Percentiles rank a stretch among this genome's conserved stretches.
Conservation (phyloP, 2,797 vertebrate genomes). For the Manis javanica region DNA sequence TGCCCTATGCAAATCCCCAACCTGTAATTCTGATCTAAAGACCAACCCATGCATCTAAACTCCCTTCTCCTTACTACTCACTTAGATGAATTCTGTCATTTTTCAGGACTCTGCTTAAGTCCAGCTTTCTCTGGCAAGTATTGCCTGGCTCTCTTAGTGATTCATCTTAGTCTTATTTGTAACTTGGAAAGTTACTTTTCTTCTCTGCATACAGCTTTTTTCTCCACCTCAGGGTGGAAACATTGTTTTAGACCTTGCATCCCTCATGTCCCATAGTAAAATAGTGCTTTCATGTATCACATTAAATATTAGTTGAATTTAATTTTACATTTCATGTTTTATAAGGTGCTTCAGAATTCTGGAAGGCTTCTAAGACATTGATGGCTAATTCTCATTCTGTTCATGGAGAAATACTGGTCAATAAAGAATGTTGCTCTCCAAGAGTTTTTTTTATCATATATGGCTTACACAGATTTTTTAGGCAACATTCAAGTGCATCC, state of each 20-base stretch:
- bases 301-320: background rate
- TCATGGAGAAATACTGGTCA: slow-evolving; percentile 8
- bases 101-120: background rate
- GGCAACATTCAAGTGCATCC: background rate
- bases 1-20: background rate
- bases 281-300: background rate
- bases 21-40: background rate
- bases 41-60: background rate
- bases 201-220: background rate
- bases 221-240: background rate
- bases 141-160: background rate
- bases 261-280: background rate
- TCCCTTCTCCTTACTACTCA: background rate
- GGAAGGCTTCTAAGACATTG: background rate
- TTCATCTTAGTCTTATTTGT: background rate
- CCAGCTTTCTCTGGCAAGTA: background rate
- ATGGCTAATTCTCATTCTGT: background rate
- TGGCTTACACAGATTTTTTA: background rate
- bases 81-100: background rate
- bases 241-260: background rate
- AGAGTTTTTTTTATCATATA: background rate
- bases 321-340: background rate
- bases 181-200: background rate
- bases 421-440: background rate
- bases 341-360: slow-evolving; percentile 5